These are phyloP conservation scores for Drosophila anomalata DNA, from an alignment of 2,888 invertebrate genomes.

Conservation along the genomic window DNA sequence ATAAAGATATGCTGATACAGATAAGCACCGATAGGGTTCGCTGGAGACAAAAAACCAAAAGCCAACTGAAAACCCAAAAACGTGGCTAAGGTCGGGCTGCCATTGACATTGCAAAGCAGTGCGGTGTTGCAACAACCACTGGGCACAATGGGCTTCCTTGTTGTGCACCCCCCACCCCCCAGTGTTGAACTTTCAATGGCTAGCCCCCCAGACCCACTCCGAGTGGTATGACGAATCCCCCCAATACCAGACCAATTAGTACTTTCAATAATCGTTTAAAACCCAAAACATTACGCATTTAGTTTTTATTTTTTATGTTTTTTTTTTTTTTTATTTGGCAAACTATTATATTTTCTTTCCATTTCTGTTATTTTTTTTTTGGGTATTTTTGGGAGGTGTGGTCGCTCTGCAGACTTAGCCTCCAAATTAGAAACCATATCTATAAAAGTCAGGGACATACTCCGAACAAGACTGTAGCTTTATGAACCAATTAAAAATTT, in stretches of 20 bases:
- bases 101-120: conserved; percentile 39
- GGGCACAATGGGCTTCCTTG: conserved; percentile 42
- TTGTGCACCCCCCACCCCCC: conserved; percentile 1
- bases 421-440: not conserved
- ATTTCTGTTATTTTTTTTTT: not conserved
- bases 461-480: not conserved
- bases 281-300: conserved; percentile 37
- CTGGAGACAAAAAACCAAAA: conserved; percentile 37
- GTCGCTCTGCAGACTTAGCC: not conserved
- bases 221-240: conserved; percentile 38
- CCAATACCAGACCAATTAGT: conserved; percentile 55
- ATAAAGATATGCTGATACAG: not conserved
- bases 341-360: not conserved
- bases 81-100: conserved; percentile 33
- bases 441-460: not conserved
- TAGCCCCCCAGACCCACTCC: not conserved
- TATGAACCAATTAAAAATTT: conserved; percentile 2
- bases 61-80: conserved; percentile 13
- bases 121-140: conserved; percentile 10
- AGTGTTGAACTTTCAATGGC: conserved; percentile 32
- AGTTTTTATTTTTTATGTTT: not conserved
- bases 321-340: not conserved
- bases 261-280: conserved; percentile 44
- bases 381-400: not conserved
- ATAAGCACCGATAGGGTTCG: conserved; percentile 60